phyloP scores from a whole-genome alignment of 1,140 invertebrate genomes.

The Drosophila sp. region DNA sequence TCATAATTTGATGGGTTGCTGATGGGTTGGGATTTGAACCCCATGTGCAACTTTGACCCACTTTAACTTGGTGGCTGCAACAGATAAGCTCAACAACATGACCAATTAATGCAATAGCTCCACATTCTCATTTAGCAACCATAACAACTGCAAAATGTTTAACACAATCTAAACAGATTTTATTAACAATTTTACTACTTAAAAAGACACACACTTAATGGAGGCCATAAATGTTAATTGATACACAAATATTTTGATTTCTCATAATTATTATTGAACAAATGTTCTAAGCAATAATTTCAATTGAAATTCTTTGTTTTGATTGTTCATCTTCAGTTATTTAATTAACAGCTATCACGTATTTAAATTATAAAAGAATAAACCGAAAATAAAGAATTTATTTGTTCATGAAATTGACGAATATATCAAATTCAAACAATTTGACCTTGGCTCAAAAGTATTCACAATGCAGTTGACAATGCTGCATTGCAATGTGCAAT shows the following conservation, averaged over 20 bases:
- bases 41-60: constrained; percentile 55
- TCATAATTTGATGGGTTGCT: constrained; percentile 18
- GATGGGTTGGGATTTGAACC: constrained; percentile 47
- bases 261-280: constrained; percentile 12
- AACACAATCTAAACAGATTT: constrained; percentile 4
- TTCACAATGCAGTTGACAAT: not conserved
- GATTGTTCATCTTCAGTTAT: not conserved
- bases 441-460: constrained; percentile 24
- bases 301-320: not conserved
- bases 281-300: not conserved
- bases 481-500: not conserved
- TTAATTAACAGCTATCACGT: not conserved
- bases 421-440: constrained; percentile 12
- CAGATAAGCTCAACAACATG: constrained; percentile 42
- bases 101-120: constrained; percentile 37
- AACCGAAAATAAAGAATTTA: not conserved
- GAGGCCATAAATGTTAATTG: constrained; percentile 39
- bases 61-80: constrained; percentile 28
- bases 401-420: constrained; percentile 5
- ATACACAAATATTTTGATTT: constrained; percentile 45
- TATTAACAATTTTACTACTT: constrained; percentile 19
- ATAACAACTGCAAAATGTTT: constrained; percentile 18
- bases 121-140: not conserved
- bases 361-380: not conserved
- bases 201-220: constrained; percentile 5